These are phyloP conservation scores for Littorina saxatilis DNA, from an alignment of 1,140 invertebrate species.

Conservation along the genomic window DNA sequence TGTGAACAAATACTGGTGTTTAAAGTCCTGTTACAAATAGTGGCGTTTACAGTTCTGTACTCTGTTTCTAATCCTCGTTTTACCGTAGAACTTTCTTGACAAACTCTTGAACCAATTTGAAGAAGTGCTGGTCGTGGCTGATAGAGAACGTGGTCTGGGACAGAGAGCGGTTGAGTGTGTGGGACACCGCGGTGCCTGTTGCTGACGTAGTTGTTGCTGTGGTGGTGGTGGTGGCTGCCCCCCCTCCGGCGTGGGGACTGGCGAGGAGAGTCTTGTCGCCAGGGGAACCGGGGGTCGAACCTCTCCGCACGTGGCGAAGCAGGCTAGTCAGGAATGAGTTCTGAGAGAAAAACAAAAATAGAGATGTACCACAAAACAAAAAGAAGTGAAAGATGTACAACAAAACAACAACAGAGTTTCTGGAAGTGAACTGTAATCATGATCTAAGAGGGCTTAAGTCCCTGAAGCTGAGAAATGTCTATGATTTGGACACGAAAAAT, in stretches of 20 bases:
- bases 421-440: not conserved
- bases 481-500: too few relatives aligned
- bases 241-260: constrained; percentile 35
- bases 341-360: constrained; percentile 35
- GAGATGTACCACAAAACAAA: not conserved
- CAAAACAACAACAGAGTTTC: not conserved
- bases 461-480: too few relatives aligned
- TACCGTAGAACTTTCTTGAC: constrained; percentile 56
- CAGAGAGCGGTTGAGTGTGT: constrained; percentile 46
- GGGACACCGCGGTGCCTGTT: constrained; percentile 3
- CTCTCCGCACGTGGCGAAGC: constrained; percentile 57
- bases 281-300: constrained; percentile 45
- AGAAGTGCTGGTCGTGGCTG: constrained; percentile 54
- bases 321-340: constrained; percentile 62
- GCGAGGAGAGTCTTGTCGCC: constrained; percentile 30
- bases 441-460: too few relatives aligned
- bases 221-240: not conserved
- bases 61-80: too few relatives aligned
- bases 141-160: constrained; percentile 53
- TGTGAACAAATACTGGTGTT: too few relatives aligned
- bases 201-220: not conserved
- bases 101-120: constrained; percentile 58
- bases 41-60: too few relatives aligned
- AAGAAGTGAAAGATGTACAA: not conserved
- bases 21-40: too few relatives aligned